These are phyloP conservation scores for Nixonia krombeini DNA, from an alignment of 1,140 invertebrate genomes.

Conservation along the genomic window DNA sequence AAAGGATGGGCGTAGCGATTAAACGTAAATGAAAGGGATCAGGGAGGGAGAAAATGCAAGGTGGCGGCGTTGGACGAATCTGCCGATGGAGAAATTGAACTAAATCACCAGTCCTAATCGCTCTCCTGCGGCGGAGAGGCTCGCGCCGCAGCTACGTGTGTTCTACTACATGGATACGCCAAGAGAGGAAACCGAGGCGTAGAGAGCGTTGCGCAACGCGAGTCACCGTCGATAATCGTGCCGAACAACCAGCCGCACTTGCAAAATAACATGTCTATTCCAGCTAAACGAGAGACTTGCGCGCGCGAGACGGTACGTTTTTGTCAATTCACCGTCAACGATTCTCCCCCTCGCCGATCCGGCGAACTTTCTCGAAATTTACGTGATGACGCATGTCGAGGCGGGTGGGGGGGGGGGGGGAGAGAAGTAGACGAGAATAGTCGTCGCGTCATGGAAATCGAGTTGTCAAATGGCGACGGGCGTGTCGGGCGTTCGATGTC, in stretches of 20 bases:
- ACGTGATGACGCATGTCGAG: not conserved
- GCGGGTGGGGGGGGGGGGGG: not conserved
- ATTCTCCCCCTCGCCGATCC: too few species aligned
- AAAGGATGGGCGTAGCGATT: slow-evolving; percentile 24
- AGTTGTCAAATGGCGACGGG: slow-evolving; percentile 12
- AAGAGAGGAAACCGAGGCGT: slow-evolving; percentile 2
- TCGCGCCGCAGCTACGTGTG: not conserved
- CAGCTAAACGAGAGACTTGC: too few species aligned
- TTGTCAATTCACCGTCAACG: too few species aligned
- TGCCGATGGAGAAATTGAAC: slow-evolving; percentile 54
- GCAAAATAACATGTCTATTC: slow-evolving; percentile 5
- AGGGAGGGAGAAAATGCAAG: slow-evolving; percentile 2
- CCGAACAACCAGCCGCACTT: not conserved
- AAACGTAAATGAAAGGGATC: slow-evolving; percentile 15
- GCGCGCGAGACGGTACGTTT: too few species aligned
- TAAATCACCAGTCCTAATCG: slow-evolving; percentile 55
- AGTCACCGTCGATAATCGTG: not conserved
- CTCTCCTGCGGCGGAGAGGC: too few species aligned
- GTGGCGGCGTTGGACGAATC: slow-evolving; percentile 22
- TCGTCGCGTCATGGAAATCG: slow-evolving; percentile 24
- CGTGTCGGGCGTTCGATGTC: slow-evolving; percentile 20
- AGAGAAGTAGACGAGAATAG: slow-evolving; percentile 7
- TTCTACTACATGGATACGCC: not conserved
- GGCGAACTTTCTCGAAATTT: slow-evolving; percentile 23
- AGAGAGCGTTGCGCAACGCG: not conserved